Conservation (phyloP, 2,113 vertebrate genomes). For the rat (Rattus norvegicus) region DNA sequence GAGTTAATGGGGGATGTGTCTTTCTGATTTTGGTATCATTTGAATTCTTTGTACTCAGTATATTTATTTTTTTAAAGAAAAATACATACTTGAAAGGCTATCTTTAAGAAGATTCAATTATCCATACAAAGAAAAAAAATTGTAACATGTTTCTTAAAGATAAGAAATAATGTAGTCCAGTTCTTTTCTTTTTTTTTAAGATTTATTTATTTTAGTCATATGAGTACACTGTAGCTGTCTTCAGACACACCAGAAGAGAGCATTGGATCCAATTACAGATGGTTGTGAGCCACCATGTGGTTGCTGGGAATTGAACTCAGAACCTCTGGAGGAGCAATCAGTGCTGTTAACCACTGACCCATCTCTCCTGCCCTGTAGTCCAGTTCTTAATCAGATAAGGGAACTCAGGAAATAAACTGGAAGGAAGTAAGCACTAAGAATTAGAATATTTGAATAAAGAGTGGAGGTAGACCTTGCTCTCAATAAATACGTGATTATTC, state of each 20-base stretch:
- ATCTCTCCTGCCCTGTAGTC: neutral
- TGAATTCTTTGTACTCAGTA: slow-evolving; percentile 1
- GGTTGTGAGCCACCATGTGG: too few relatives aligned
- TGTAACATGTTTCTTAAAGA: neutral
- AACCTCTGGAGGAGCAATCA: too few relatives aligned
- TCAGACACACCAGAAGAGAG: too few relatives aligned
- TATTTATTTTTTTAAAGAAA: slow-evolving; percentile 53
- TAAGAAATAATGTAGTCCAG: neutral
- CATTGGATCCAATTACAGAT: too few relatives aligned
- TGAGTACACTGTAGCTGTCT: too few relatives aligned
- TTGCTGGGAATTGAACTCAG: too few relatives aligned
- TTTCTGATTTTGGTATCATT: neutral
- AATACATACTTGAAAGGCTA: neutral
- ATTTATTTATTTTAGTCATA: too few relatives aligned
- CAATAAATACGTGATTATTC: neutral
- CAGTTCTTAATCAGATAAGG: neutral
- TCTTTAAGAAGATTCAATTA: neutral
- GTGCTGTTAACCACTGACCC: too few relatives aligned
- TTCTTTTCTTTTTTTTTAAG: neutral
- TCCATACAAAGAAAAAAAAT: neutral
- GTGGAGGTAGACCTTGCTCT: neutral
- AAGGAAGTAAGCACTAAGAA: neutral
- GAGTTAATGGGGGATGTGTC: neutral
- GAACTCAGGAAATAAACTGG: neutral
- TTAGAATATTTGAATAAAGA: neutral